phyloP scores from a whole-genome alignment of 2,113 vertebrate species.

The Passer domesticus region DNA sequence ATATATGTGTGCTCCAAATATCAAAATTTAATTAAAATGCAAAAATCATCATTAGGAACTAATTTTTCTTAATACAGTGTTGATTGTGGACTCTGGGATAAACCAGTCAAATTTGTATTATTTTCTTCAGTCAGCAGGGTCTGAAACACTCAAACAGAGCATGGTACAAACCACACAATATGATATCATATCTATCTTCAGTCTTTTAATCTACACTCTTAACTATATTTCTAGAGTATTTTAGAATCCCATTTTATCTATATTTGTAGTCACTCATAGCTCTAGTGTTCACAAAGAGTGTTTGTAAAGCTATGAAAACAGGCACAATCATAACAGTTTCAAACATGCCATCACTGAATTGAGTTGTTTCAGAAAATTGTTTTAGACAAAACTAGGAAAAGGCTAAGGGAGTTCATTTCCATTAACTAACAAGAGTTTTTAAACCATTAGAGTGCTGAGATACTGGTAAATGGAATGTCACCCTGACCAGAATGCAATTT shows the following conservation, averaged over 20 bases:
- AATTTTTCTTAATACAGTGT: conserved; percentile 21
- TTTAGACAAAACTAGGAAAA: background rate
- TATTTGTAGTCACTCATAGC: background rate
- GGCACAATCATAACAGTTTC: background rate
- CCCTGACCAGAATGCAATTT: conserved; percentile 9
- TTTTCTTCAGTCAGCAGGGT: background rate
- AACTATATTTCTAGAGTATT: background rate
- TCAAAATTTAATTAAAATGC: conserved; percentile 44
- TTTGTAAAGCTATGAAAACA: background rate
- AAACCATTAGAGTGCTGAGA: background rate
- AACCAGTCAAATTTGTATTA: background rate
- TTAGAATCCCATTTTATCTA: background rate
- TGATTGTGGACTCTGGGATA: background rate
- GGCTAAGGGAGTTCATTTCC: conserved; percentile 49
- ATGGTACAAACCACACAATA: background rate
- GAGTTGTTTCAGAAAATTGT: background rate
- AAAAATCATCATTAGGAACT: conserved; percentile 54
- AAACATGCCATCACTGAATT: background rate
- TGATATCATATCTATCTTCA: background rate
- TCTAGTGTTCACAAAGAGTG: background rate
- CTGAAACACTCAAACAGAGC: background rate
- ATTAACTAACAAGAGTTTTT: conserved; percentile 26
- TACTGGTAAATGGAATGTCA: conserved; percentile 35
- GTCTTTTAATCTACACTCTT: background rate
- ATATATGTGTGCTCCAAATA: conserved; percentile 47